These are phyloP conservation scores for Lochmaea capreae DNA, from an alignment of 2,888 invertebrate genomes.

Conservation along the genomic window DNA sequence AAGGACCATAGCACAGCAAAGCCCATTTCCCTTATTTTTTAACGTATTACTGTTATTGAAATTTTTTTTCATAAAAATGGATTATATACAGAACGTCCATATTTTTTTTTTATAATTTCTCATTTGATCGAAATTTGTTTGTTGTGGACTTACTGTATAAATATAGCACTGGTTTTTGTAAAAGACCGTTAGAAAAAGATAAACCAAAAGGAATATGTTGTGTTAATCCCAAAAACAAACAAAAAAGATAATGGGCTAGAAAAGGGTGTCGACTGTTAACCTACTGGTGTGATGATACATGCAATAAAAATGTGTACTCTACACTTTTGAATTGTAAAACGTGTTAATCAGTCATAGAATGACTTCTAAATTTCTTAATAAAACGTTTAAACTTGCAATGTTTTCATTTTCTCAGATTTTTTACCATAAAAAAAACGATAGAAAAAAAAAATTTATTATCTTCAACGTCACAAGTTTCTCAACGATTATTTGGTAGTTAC, in stretches of 20 bases:
- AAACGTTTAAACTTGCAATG: constrained; percentile 49
- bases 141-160: too few relatives aligned
- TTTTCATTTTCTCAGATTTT: too few relatives aligned
- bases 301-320: constrained; percentile 58
- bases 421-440: background rate
- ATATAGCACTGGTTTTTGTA: too few relatives aligned
- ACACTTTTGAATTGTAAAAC: constrained; percentile 49
- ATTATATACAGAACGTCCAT: too few relatives aligned
- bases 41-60: too few relatives aligned
- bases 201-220: too few relatives aligned
- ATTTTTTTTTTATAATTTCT: too few relatives aligned
- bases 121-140: too few relatives aligned
- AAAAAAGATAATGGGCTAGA: background rate
- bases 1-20: too few relatives aligned
- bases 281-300: constrained; percentile 50
- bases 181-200: too few relatives aligned
- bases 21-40: too few relatives aligned
- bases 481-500: background rate
- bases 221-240: background rate
- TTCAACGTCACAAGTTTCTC: background rate
- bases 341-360: constrained; percentile 60
- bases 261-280: background rate
- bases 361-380: constrained; percentile 64
- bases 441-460: background rate
- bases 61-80: too few relatives aligned